phyloP scores from a whole-genome alignment of 2,888 invertebrate species.

The Dicycla oo region DNA sequence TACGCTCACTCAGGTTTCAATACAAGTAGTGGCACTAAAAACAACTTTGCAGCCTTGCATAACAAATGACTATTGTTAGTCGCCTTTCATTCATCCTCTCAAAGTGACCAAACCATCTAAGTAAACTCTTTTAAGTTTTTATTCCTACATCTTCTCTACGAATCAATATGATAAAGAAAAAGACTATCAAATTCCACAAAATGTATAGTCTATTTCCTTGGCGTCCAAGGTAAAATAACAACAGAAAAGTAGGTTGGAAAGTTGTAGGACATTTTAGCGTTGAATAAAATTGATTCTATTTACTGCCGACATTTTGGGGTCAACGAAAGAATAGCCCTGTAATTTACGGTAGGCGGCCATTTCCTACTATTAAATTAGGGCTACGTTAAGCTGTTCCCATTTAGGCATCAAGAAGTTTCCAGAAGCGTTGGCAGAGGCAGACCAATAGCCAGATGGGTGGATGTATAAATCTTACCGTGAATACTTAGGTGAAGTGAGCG shows the following conservation, averaged over 20 bases:
- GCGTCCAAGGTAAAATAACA: not conserved
- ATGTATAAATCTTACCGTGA: too few relatives aligned
- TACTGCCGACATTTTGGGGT: conserved; percentile 22
- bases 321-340: conserved; percentile 15
- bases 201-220: too few relatives aligned
- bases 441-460: not conserved
- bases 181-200: not conserved
- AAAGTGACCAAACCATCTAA: not conserved
- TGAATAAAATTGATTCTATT: conserved; percentile 22
- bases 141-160: not conserved
- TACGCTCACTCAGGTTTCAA: too few relatives aligned
- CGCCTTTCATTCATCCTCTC: not conserved
- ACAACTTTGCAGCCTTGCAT: too few relatives aligned
- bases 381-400: not conserved
- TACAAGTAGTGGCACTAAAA: too few relatives aligned
- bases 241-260: not conserved
- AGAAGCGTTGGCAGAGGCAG: not conserved
- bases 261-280: conserved; percentile 5
- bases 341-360: conserved; percentile 29
- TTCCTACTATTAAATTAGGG: not conserved
- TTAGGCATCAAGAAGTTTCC: not conserved
- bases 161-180: not conserved
- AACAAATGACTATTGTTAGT: too few relatives aligned
- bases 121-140: not conserved
- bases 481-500: too few relatives aligned